Percentiles rank a stretch among this genome's conserved stretches.
These are phyloP conservation scores for Tychaedon coryphoeus DNA, from an alignment of 2,113 vertebrate species.

Conservation along the genomic window DNA sequence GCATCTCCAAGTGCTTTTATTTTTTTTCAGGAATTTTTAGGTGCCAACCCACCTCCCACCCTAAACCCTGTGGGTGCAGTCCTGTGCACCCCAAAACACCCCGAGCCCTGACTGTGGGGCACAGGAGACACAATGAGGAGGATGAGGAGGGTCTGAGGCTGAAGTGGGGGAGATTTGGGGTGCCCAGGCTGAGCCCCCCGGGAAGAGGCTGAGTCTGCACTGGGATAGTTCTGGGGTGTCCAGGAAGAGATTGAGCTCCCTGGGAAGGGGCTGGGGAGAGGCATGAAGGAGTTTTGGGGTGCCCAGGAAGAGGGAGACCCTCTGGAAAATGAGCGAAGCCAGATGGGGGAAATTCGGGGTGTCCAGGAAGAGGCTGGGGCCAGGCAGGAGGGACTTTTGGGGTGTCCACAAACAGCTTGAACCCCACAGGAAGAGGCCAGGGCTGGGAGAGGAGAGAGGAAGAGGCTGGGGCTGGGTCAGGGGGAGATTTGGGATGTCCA, in stretches of 20 bases:
- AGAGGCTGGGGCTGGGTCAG: background rate
- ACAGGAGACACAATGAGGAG: accelerated
- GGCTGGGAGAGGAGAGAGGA: background rate
- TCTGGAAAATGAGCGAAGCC: background rate
- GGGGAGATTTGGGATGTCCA: background rate
- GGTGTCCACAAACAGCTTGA: background rate
- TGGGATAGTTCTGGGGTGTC: background rate
- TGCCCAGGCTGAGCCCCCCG: background rate
- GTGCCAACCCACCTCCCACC: no score
- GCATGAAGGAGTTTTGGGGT: background rate
- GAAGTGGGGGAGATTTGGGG: background rate
- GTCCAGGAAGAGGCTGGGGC: background rate
- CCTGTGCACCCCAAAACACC: background rate
- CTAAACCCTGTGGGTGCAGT: accelerated
- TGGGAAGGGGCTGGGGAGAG: background rate
- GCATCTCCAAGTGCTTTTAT: accelerated
- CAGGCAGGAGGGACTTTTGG: background rate
- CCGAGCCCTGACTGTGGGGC: background rate
- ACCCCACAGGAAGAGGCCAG: background rate
- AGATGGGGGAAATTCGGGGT: no score
- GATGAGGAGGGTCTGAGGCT: background rate
- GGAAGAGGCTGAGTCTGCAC: background rate
- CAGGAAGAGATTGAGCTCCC: background rate
- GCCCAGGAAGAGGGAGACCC: background rate
- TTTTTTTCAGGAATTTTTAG: background rate